Percentiles rank a stretch among this genome's conserved stretches.
These are phyloP conservation scores for Choloepus didactylus DNA, from an alignment of 2,797 vertebrate species.

Conservation along the genomic window DNA sequence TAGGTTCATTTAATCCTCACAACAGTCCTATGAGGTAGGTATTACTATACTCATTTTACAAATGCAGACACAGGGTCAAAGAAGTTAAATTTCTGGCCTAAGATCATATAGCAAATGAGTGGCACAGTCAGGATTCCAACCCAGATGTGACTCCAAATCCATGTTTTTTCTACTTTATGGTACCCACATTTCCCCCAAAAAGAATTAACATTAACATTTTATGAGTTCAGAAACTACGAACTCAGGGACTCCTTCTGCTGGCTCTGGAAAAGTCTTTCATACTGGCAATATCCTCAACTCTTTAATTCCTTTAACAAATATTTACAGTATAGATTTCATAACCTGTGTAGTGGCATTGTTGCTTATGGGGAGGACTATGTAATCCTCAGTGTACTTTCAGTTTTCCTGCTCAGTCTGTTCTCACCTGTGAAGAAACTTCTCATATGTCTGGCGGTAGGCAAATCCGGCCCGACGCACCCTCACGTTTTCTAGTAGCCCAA, in stretches of 20 bases:
- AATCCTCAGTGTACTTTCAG: not conserved
- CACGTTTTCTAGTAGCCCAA: constrained; percentile 97
- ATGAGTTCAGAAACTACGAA: not conserved
- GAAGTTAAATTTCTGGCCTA: constrained; percentile 22
- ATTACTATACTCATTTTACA: constrained; percentile 12
- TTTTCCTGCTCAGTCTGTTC: not conserved
- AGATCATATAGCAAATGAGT: not conserved
- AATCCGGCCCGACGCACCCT: constrained; percentile 97
- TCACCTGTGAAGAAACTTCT: constrained; percentile 98
- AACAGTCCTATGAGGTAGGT: not conserved
- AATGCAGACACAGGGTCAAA: constrained; percentile 31
- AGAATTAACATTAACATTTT: not conserved
- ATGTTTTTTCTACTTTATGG: not conserved
- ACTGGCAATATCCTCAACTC: not conserved
- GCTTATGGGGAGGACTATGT: fast-evolving
- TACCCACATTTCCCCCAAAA: not conserved
- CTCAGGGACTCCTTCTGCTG: not conserved
- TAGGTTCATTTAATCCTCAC: constrained; percentile 8
- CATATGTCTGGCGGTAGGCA: constrained; percentile 96
- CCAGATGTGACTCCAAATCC: not conserved
- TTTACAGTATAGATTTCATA: not conserved
- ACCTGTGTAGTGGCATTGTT: not conserved
- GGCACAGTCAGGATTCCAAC: not conserved
- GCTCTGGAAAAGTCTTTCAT: not conserved
- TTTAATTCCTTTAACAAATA: not conserved